phyloP scores from a whole-genome alignment of 2,113 vertebrate genomes.

The Sterrhoptilus dennistouni region DNA sequence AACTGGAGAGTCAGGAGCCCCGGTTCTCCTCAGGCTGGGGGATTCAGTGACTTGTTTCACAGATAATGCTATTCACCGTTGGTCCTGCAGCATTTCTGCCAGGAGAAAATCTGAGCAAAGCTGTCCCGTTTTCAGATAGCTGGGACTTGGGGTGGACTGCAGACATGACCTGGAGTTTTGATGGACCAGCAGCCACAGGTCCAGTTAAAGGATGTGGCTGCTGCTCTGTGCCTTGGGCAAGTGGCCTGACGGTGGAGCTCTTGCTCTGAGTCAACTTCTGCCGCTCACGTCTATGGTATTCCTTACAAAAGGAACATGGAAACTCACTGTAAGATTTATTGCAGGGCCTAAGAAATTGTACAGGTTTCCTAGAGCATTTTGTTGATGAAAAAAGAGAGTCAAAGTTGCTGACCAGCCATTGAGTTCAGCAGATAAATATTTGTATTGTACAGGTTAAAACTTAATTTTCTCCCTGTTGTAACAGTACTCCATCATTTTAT shows the following conservation, averaged over 20 bases:
- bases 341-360: background rate
- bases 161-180: background rate
- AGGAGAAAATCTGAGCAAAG: background rate
- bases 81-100: background rate
- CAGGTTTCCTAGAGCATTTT: background rate
- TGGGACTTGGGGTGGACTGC: fast-evolving
- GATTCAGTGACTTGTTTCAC: background rate
- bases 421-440: background rate
- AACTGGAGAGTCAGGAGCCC: background rate
- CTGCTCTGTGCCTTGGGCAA: background rate
- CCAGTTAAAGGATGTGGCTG: fast-evolving
- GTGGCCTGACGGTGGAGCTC: background rate
- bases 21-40: fast-evolving
- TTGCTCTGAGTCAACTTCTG: background rate
- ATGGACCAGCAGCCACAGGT: background rate
- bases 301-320: background rate
- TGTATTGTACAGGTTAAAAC: background rate
- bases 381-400: background rate
- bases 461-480: background rate
- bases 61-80: background rate
- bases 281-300: fast-evolving
- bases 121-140: background rate
- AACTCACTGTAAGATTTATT: background rate
- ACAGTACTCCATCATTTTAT: background rate
- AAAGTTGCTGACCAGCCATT: background rate